These are phyloP conservation scores for Chrysolina haemoptera DNA, from an alignment of 2,888 invertebrate genomes.

Conservation along the genomic window DNA sequence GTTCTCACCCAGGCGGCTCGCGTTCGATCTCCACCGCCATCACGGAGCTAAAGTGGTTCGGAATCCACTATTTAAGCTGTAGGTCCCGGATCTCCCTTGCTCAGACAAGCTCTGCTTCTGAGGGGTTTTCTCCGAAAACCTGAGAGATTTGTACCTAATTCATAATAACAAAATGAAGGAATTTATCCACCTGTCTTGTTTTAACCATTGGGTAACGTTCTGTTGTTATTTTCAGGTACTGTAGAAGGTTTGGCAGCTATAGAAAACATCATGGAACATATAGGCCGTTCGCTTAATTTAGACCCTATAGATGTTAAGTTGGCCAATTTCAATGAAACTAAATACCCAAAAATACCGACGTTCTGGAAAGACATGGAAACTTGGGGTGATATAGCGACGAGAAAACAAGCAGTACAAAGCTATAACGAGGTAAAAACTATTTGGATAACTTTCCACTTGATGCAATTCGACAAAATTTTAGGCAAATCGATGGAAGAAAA, in stretches of 20 bases:
- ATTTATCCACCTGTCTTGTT: too few relatives aligned
- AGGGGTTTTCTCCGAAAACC: too few relatives aligned
- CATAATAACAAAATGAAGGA: too few relatives aligned
- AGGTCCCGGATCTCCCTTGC: too few relatives aligned
- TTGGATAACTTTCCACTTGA: not conserved
- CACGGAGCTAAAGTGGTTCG: too few relatives aligned
- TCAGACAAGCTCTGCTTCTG: too few relatives aligned
- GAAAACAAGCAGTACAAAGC: conserved; percentile 72
- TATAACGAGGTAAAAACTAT: conserved; percentile 73
- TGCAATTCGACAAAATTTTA: conserved; percentile 53
- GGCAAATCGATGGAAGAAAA: conserved; percentile 87
- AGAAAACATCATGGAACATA: conserved; percentile 79
- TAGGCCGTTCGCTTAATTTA: conserved; percentile 72
- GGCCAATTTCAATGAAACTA: conserved; percentile 70
- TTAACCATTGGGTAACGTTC: too few relatives aligned
- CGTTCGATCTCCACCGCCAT: too few relatives aligned
- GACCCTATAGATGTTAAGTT: conserved; percentile 76
- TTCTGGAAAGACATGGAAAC: conserved; percentile 75
- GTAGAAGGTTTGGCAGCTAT: conserved; percentile 77
- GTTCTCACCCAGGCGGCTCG: too few relatives aligned
- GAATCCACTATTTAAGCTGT: too few relatives aligned
- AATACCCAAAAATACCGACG: conserved; percentile 66
- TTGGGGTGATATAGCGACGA: conserved; percentile 73
- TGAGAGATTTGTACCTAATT: too few relatives aligned
- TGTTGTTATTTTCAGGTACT: conserved; percentile 70